phyloP scores from a whole-genome alignment of 2,113 vertebrate species.

The Proterorhinus semilunaris region DNA sequence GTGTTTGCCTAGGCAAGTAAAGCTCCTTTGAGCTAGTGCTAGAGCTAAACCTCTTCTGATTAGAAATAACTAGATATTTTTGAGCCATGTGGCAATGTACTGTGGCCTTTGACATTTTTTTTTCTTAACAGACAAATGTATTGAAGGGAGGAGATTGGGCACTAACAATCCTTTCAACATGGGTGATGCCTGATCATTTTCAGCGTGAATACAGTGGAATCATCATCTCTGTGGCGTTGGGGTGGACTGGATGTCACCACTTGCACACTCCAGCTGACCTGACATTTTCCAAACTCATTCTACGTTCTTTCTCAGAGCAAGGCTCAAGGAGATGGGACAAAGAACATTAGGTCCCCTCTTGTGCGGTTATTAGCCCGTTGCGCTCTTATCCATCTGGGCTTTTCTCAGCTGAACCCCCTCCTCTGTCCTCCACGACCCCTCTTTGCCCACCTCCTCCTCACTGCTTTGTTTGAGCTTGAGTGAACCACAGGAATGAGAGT shows the following conservation, averaged over 20 bases:
- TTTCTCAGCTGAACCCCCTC: conserved; percentile 3
- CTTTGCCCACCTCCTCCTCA: conserved; percentile 23
- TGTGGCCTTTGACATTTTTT: conserved; percentile 19
- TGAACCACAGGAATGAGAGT: conserved; percentile 68
- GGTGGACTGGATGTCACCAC: no score
- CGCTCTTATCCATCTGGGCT: conserved; percentile 18
- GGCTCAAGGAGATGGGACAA: conserved; percentile 23
- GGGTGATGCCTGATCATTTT: background rate
- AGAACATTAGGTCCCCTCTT: conserved; percentile 30
- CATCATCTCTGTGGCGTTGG: conserved; percentile 37
- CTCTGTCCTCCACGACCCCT: conserved; percentile 8
- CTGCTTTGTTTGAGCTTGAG: conserved; percentile 55
- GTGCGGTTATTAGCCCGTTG: conserved; percentile 25
- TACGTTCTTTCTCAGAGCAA: conserved; percentile 48
- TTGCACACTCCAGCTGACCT: conserved; percentile 54
- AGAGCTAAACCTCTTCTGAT: conserved; percentile 59
- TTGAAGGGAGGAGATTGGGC: background rate
- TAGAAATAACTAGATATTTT: conserved; percentile 26
- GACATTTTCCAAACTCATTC: conserved; percentile 65
- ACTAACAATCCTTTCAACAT: background rate
- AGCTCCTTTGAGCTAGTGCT: conserved; percentile 45
- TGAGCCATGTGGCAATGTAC: conserved; percentile 12
- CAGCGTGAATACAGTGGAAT: conserved; percentile 62
- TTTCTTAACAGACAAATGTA: background rate
- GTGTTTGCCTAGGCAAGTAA: conserved; percentile 66